Conservation (phyloP, 2,113 vertebrate genomes). For the Oophaga pumilio region DNA sequence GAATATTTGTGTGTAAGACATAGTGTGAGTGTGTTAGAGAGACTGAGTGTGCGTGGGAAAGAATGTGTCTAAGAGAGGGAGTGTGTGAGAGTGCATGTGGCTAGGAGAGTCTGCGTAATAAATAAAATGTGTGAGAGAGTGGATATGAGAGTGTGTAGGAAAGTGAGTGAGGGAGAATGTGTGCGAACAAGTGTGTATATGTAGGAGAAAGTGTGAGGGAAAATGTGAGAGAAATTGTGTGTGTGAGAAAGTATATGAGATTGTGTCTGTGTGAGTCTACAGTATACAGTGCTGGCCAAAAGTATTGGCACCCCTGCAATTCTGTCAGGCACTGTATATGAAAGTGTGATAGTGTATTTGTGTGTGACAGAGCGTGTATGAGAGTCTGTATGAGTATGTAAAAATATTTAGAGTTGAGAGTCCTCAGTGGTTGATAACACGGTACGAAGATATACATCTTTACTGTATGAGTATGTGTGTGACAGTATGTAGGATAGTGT, state of each 20-base stretch:
- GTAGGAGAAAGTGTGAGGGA: not conserved
- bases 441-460: no score
- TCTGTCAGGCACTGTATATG: not conserved
- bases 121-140: not conserved
- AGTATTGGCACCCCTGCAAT: no score
- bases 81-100: not conserved
- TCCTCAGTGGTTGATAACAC: no score
- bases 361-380: no score
- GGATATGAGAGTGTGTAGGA: not conserved
- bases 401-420: no score
- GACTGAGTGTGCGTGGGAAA: not conserved
- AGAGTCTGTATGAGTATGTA: no score
- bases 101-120: not conserved
- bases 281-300: no score
- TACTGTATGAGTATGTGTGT: no score
- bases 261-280: not conserved
- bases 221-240: not conserved
- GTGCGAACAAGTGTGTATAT: not conserved
- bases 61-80: fast-evolving
- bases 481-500: no score
- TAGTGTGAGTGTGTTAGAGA: not conserved
- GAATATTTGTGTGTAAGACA: not conserved
- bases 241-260: not conserved
- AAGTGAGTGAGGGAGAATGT: not conserved
- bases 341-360: not conserved